phyloP scores from a whole-genome alignment of 2,888 invertebrate species.

The Erebia epiphron region DNA sequence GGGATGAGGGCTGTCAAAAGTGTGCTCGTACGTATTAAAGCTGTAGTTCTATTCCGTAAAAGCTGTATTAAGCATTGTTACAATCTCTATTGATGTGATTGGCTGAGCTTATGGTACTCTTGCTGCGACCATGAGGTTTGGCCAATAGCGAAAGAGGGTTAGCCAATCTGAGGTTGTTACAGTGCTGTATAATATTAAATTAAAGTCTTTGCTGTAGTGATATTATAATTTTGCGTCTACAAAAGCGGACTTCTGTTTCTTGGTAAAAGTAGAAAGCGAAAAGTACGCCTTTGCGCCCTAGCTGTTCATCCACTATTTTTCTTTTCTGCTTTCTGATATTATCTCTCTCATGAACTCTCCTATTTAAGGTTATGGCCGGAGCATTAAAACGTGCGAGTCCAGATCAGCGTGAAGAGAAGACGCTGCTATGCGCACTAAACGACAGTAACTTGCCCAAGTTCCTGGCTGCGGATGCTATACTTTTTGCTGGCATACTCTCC shows the following conservation, averaged over 20 bases:
- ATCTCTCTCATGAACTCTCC: neutral
- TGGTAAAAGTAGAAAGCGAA: neutral
- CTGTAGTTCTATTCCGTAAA: neutral
- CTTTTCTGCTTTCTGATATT: neutral
- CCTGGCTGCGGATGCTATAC: slow-evolving; percentile 90
- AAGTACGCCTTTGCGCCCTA: neutral
- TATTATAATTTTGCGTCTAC: too few species aligned
- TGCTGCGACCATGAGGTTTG: too few species aligned
- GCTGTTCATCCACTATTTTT: neutral
- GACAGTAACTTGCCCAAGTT: slow-evolving; percentile 97
- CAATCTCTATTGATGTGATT: too few species aligned
- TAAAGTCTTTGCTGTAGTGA: too few species aligned
- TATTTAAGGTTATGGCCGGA: slow-evolving; percentile 90
- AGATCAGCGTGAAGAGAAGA: slow-evolving; percentile 92
- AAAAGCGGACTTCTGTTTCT: too few species aligned
- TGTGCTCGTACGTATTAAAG: slow-evolving; percentile 84
- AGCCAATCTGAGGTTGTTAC: too few species aligned
- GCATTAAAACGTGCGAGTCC: slow-evolving; percentile 93
- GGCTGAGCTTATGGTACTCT: too few species aligned
- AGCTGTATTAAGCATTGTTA: too few species aligned
- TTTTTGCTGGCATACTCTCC: slow-evolving; percentile 94
- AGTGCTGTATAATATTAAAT: too few species aligned
- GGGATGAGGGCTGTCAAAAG: slow-evolving; percentile 97
- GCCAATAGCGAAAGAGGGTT: too few species aligned
- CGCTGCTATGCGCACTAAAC: slow-evolving; percentile 91